phyloP scores from a whole-genome alignment of 2,888 invertebrate genomes.

The Matsumyia berberina region DNA sequence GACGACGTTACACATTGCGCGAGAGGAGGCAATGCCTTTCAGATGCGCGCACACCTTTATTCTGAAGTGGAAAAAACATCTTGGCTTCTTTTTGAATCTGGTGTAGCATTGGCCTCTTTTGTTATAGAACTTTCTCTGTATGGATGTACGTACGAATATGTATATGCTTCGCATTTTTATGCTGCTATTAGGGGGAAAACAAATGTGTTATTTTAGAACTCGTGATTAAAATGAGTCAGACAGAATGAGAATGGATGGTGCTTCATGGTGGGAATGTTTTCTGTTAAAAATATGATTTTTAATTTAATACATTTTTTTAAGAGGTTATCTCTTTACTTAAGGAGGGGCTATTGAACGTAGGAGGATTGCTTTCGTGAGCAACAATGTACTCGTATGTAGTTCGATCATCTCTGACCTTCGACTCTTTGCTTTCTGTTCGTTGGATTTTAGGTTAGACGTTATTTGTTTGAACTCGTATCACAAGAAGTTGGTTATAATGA shows the following conservation, averaged over 20 bases:
- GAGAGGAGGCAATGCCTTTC: slow-evolving; percentile 31
- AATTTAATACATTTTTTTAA: background rate
- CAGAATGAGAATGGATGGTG: slow-evolving; percentile 10
- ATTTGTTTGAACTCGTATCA: no score
- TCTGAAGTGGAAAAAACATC: slow-evolving; percentile 9
- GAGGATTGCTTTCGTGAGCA: no score
- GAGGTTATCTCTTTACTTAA: no score
- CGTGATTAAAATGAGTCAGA: slow-evolving; percentile 40
- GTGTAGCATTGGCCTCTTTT: slow-evolving; percentile 54
- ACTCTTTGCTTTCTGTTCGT: no score
- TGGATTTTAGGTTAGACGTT: no score
- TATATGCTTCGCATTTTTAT: slow-evolving; percentile 9
- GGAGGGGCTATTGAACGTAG: no score
- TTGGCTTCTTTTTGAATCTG: slow-evolving; percentile 10
- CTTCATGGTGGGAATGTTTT: background rate
- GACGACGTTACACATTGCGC: slow-evolving; percentile 24
- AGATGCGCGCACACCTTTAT: slow-evolving; percentile 54
- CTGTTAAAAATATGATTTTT: background rate
- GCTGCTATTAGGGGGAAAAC: slow-evolving; percentile 31
- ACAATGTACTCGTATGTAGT: no score
- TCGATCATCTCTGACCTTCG: no score
- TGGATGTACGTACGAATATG: background rate
- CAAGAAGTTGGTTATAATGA: no score
- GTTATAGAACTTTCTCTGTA: background rate
- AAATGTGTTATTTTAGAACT: slow-evolving; percentile 29